Conservation (phyloP, 2,797 vertebrate genomes). For the Dendrocincla fuliginosa region DNA sequence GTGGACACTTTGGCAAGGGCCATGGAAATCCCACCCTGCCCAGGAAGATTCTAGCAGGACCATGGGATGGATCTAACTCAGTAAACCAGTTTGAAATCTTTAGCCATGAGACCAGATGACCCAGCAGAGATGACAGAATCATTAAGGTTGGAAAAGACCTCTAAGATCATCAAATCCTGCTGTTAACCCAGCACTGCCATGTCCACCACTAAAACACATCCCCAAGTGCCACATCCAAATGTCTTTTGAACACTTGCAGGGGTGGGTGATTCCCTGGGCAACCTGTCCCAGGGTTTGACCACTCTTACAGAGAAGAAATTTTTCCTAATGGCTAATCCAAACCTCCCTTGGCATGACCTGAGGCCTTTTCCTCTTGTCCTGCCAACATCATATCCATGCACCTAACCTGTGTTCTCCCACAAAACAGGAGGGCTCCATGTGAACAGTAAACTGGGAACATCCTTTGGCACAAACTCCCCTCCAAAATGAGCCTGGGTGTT, state of each 20-base stretch:
- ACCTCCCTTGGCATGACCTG: too few relatives aligned
- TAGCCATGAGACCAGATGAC: neutral
- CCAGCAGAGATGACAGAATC: neutral
- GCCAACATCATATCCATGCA: too few relatives aligned
- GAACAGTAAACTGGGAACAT: neutral
- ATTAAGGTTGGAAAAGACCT: neutral
- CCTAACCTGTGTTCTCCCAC: neutral
- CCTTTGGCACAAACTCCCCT: neutral
- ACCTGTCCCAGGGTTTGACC: too few relatives aligned
- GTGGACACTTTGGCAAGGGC: neutral
- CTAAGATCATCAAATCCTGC: neutral
- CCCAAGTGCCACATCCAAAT: too few relatives aligned
- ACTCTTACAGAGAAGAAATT: too few relatives aligned
- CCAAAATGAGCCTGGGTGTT: neutral
- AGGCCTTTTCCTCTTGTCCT: neutral
- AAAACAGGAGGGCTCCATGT: neutral
- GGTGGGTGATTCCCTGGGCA: too few relatives aligned
- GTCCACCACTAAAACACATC: too few relatives aligned
- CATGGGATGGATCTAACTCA: neutral
- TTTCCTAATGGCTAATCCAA: neutral
- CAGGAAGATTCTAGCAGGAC: neutral
- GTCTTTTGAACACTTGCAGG: too few relatives aligned
- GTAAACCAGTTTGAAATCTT: neutral
- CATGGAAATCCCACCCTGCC: neutral
- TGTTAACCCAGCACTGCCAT: too few relatives aligned